Conservation (phyloP, 2,113 vertebrate species). For the Stigmatopora nigra region DNA sequence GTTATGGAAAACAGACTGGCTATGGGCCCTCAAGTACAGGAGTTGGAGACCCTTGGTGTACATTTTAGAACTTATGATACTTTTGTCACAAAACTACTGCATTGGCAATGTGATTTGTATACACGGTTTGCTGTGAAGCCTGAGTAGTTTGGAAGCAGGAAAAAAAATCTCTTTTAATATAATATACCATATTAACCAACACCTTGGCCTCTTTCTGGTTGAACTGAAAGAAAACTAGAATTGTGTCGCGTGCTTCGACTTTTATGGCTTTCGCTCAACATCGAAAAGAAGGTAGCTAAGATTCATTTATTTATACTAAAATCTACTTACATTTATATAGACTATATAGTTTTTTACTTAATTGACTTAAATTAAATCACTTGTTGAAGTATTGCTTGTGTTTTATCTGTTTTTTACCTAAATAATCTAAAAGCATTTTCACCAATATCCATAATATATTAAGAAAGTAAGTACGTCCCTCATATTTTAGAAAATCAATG, state of each 20-base stretch:
- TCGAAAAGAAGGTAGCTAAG: neutral
- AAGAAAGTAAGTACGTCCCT: neutral
- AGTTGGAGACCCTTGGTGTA: too few species aligned
- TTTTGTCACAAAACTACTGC: slow-evolving; percentile 5
- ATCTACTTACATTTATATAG: slow-evolving; percentile 13
- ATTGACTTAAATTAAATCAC: slow-evolving; percentile 28
- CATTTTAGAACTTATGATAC: neutral
- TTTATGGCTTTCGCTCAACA: neutral
- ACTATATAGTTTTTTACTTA: neutral
- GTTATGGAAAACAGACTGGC: too few species aligned
- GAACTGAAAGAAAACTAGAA: slow-evolving; percentile 9
- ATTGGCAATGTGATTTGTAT: neutral
- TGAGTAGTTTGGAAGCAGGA: slow-evolving; percentile 2
- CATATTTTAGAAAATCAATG: neutral
- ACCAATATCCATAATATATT: neutral
- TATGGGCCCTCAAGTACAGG: too few species aligned
- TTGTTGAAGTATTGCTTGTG: slow-evolving; percentile 16
- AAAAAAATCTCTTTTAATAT: neutral
- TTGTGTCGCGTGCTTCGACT: neutral
- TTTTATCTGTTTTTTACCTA: slow-evolving; percentile 6
- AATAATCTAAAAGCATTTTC: neutral
- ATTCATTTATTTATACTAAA: slow-evolving; percentile 1
- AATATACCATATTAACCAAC: neutral
- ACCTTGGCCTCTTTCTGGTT: neutral
- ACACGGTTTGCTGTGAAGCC: neutral